Base-by-base conservation (phyloP, 1,140 invertebrate genomes). In the Neomicropteryx cornuta region DNA sequence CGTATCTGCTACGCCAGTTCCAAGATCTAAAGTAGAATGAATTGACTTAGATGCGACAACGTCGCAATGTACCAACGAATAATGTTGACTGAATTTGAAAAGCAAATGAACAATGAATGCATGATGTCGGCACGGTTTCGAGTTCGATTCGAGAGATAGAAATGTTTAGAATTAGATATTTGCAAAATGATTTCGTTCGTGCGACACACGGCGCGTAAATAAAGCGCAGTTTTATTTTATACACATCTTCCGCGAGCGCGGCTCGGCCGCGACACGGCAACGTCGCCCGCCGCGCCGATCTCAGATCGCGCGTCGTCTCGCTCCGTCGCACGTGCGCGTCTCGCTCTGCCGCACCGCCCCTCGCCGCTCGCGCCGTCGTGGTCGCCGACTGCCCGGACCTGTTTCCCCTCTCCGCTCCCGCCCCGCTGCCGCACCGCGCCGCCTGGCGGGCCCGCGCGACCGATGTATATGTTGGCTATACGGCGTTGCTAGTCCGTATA, bases 401-500 rank as follows among this genome's bases (percentile, higher is more conserved):
- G 31, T 3, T 19, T 19, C 31, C 31, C 31, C 17, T 19, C 29
- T 17, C n/a, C 29, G 30, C 30, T 20, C 31, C 32, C 20, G 17
- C 20, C 42, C 36, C 31, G 11, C 1, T 10, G 10, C 21, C 16
- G 6, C 36, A 34, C 44, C 41, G 40, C 61, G 59, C 56, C 58
- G 50, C 56, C 56, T 58, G 44, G 38, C 21, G n/a, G n/a, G n/a
- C n/a, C 54, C 43, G 45, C n/a, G 46, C 51, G 54, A 51, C 52
- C 53, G 57, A 53, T 47, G 44, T 51, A 48, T 48, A 55, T 53
- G 50, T 50, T 53, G 53, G 49, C 60, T 63, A 62, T 62, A 65
- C 61, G 61, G 58, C 64, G 62, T 65, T 64, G 62, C 64, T 60
- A 65, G 56, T 62, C 60, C 62, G 62, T 67, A 67, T 61, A 62